Base-by-base conservation (phyloP, 2,888 invertebrate genomes). In the Incurvaria masculella region DNA sequence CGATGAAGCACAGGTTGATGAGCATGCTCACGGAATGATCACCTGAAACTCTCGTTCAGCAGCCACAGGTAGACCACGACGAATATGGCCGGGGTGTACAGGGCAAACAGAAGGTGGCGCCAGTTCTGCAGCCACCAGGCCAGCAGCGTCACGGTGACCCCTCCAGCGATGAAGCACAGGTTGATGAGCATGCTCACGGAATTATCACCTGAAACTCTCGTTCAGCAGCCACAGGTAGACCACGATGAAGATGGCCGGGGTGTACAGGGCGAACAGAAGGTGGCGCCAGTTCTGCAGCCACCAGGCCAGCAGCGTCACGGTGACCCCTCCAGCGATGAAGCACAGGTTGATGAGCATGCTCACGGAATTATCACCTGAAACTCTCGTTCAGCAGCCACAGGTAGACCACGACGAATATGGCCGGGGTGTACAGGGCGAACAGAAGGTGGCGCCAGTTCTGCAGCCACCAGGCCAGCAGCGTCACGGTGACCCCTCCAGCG, bases 1-100 rank as follows among this genome's bases (percentile, higher is more conserved):
- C 66, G 38, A 78, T 78, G 51, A 78, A 78, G 75, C 76, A 74
- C 14, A 72, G 74, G 61, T 78, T 78, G 63, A 78, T 76, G 11
- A 76, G 68, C 0, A 78, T 65, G 43, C 76, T 76, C 46, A 64
- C 69, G 56, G 76, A 72, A 72, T 21, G 66, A 61, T 78, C 78
- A 78, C 46, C 78, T 59, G 57, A 76, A 76, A 51, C 76, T 76
- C 50, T 78, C 78, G 0, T 70, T 68, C 0, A 78, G 59, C 6
- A 64, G 60, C 72, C 75, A 76, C 48, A 72, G 64, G 59, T 78
- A 78, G 27, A 72, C 47, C 51, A 78, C 66, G 5, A 65, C 61
- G 50, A 73, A 59, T 46, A 76, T 65, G 0, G 78, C 65, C 2
- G 78, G 78, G 1, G 70, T 69, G 59, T 76, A 78, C 56, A 75